These are phyloP conservation scores for Danio rerio DNA, from an alignment of 2,113 vertebrate genomes.

Conservation along the genomic window GRCz12tu NC_133192.1:30294001-30294500, in stretches of 20 bases:
- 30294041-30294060: no score
- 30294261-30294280: slow-evolving; percentile 98
- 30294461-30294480: slow-evolving; percentile 96
- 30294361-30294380: neutral
- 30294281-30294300: slow-evolving; percentile 98
- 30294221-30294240: neutral
- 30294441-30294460: slow-evolving; percentile 95
- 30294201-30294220: neutral
- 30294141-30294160: neutral
- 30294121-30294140: neutral
- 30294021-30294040: no score
- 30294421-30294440: slow-evolving; percentile 87
- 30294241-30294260: slow-evolving; percentile 87
- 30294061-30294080: no score
- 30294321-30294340: slow-evolving; percentile 92
- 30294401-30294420: neutral
- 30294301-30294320: slow-evolving; percentile 97
- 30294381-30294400: neutral
- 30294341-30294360: slow-evolving; percentile 74
- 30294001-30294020: no score
- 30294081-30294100: no score
- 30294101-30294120: neutral
- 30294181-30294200: neutral
- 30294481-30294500: slow-evolving; percentile 99
- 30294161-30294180: neutral